A percentile compares a stretch with the other conserved stretches of the same genome.
These are phyloP conservation scores for Pocota personata DNA, from an alignment of 2,888 invertebrate species.

Conservation along the genomic window DNA sequence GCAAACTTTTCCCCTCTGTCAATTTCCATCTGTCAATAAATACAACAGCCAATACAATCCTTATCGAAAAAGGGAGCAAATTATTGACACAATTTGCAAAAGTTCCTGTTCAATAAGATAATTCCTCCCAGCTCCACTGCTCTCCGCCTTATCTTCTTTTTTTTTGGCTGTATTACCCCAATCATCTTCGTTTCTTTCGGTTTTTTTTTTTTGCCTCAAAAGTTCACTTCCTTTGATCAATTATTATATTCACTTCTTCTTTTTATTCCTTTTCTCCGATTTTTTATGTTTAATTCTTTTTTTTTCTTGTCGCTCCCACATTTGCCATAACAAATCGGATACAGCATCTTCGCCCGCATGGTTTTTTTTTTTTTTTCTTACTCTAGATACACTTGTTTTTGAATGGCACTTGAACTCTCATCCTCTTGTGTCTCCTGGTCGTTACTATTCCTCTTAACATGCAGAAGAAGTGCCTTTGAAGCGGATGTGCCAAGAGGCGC, in stretches of 20 bases:
- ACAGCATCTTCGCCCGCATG: constrained; percentile 28
- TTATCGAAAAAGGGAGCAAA: constrained; percentile 10
- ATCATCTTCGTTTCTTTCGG: constrained; percentile 40
- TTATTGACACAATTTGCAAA: constrained; percentile 59
- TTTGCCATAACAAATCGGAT: constrained; percentile 50
- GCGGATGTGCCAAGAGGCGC: constrained; percentile 62
- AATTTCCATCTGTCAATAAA: constrained; percentile 43
- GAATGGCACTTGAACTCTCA: constrained; percentile 53
- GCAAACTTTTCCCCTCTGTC: background rate
- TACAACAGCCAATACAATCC: background rate
- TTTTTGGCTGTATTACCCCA: constrained; percentile 32
- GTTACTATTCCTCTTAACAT: constrained; percentile 1
- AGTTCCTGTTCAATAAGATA: constrained; percentile 60
- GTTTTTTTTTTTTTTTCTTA: no score
- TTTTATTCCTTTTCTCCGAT: background rate
- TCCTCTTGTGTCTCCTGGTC: constrained; percentile 3
- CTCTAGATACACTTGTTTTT: constrained; percentile 45
- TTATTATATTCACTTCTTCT: constrained; percentile 60
- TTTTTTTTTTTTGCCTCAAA: constrained; percentile 38
- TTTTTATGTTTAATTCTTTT: constrained; percentile 21
- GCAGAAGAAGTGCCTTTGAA: constrained; percentile 38
- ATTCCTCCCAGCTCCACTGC: background rate
- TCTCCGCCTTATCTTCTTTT: no score
- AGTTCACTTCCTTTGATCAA: constrained; percentile 72
- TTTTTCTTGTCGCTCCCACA: background rate